phyloP scores from a whole-genome alignment of 2,797 vertebrate species.

The Salarias fasciatus region DNA sequence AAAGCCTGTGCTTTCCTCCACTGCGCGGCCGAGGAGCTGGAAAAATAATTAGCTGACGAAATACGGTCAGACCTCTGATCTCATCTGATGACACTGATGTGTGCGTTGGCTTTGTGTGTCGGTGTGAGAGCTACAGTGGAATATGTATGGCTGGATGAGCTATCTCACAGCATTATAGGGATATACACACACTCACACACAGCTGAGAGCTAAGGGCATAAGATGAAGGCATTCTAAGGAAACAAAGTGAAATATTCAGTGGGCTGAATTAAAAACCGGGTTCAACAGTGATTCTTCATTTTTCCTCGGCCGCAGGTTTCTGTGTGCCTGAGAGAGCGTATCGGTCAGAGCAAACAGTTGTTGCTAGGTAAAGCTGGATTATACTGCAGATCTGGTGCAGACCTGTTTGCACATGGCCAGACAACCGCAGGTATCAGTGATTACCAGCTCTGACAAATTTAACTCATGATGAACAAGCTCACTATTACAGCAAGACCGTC shows the following conservation, averaged over 20 bases:
- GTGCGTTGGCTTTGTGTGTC: conserved; percentile 6
- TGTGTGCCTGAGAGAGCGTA: conserved; percentile 20
- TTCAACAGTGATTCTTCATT: conserved; percentile 7
- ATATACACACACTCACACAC: conserved; percentile 13
- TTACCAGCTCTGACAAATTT: conserved; percentile 28
- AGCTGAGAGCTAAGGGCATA: conserved; percentile 12
- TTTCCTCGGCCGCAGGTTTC: conserved; percentile 25
- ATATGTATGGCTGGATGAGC: conserved; percentile 21
- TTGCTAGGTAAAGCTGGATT: conserved; percentile 80
- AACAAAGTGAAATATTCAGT: conserved; percentile 24
- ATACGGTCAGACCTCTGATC: conserved; percentile 48
- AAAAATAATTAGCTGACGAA: conserved; percentile 62
- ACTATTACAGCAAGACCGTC: conserved; percentile 4
- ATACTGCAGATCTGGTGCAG: conserved; percentile 48
- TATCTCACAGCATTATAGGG: conserved; percentile 8
- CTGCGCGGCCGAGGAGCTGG: conserved; percentile 24
- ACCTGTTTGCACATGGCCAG: conserved; percentile 74
- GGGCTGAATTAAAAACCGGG: conserved; percentile 14
- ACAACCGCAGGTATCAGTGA: conserved; percentile 44
- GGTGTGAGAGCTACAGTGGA: conserved; percentile 20
- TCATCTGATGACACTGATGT: conserved; percentile 20
- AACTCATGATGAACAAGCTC: conserved; percentile 37
- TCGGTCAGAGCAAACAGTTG: conserved; percentile 73
- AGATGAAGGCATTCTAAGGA: conserved; percentile 11
- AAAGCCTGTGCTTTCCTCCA: conserved; percentile 27